Evolutionary conservation across 2,113 vertebrate genomes (phyloP), one percentile per base, ranked within the genome.

Genomic region (Phalacrocorax brasilianus): DNA sequence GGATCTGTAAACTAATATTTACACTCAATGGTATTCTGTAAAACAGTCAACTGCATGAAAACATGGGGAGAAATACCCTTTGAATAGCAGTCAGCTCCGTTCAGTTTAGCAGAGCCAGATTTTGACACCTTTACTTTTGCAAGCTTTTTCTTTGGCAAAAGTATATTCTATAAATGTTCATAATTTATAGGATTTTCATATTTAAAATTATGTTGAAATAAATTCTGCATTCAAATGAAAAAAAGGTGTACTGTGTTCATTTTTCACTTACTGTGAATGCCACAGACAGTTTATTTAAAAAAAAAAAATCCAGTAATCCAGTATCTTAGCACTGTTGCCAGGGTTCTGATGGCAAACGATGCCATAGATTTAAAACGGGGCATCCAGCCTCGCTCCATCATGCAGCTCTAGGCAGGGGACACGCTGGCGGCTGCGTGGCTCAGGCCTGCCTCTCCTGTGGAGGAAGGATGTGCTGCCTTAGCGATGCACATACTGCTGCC

Each of bases 131-230:
- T 45, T 1, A 4, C 21, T 91, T 50, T 85, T 83, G 78, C 79
- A 83, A 30, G 26, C n/a, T 63, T 93, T 81, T 86, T 52, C 65
- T 85, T 55, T 78, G 55, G 56, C 35, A 87, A 81, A 66, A 68
- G 23, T n/a, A 18, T 58, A 71, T 68, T 87, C 66, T 73, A 38
- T 38, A 87, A 85, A 85, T 75, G 44, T 18, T 68, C n/a, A 20
- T 80, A 52, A 89, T 78, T 89, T 93, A 76, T 77, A 95, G 75
- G 40, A 55, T 90, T 86, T 90, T 88, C 49, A 12, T 90, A 91
- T 76, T 91, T 87, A 32, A 89, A 93, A 76, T 24, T 10, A 77
- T 27, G 35, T 94, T 88, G 19, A 81, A 96, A 96, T 95, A 96
- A 90, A 94, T 66, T 67, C 33, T 85, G 59, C 30, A 67, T 52